Conservation (phyloP, 2,113 vertebrate species). For the Rhea pennata region DNA sequence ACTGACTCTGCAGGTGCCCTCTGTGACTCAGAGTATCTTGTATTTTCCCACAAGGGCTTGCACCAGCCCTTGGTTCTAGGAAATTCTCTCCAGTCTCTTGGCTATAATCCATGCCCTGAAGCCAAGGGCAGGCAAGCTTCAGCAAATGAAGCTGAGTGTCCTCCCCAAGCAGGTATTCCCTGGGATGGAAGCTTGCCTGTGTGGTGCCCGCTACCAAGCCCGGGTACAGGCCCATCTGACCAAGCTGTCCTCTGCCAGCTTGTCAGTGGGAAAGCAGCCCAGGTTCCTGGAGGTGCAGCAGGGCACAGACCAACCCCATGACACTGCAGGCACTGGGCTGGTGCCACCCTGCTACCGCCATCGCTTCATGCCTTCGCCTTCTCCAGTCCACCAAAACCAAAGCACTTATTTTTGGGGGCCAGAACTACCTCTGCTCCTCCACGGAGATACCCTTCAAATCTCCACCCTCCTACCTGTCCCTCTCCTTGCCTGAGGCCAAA, state of each 20-base stretch:
- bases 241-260: not conserved
- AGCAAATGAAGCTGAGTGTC: not conserved
- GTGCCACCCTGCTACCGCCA: not conserved
- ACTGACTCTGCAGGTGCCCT: not conserved
- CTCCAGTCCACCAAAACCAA: not conserved
- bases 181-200: not conserved
- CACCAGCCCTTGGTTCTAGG: not conserved
- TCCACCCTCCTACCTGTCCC: not conserved
- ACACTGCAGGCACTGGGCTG: not conserved
- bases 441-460: fast-evolving
- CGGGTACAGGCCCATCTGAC: not conserved
- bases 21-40: not conserved
- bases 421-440: not conserved
- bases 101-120: not conserved
- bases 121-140: not conserved
- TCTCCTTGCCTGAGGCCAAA: not conserved
- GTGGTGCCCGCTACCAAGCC: not conserved
- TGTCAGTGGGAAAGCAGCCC: not conserved
- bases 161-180: not conserved
- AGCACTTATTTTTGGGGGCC: not conserved
- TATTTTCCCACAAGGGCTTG: not conserved
- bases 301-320: not conserved
- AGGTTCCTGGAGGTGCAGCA: not conserved
- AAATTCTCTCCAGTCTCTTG: not conserved
- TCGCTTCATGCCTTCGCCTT: not conserved